These are phyloP conservation scores for Heterocephalus glaber DNA, from an alignment of 2,113 vertebrate species.

Conservation along the genomic window DNA sequence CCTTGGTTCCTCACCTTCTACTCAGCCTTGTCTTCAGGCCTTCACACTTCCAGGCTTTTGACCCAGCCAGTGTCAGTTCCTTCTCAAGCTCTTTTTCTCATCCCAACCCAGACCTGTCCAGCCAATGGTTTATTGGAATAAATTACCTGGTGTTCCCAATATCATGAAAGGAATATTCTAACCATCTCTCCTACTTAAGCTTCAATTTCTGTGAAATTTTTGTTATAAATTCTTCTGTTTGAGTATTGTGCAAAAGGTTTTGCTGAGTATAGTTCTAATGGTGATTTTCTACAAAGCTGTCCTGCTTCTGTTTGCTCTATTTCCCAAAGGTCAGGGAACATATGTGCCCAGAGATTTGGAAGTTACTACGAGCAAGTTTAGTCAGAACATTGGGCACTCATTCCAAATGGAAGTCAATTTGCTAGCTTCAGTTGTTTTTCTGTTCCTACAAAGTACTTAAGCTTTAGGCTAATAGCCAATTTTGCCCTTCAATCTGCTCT, in stretches of 20 bases:
- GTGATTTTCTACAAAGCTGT: conserved; percentile 5
- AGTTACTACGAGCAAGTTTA: not conserved
- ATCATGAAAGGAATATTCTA: not conserved
- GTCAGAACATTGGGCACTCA: conserved; percentile 42
- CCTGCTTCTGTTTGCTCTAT: conserved; percentile 16
- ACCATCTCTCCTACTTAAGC: not conserved
- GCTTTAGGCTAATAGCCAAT: conserved; percentile 54
- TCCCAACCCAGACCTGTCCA: not conserved
- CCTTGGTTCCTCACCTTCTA: not conserved
- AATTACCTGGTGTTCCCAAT: not conserved
- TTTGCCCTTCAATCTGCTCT: conserved; percentile 53
- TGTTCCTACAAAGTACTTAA: conserved; percentile 57
- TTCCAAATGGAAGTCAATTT: conserved; percentile 64
- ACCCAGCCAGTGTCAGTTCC: not conserved
- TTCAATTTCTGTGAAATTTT: not conserved
- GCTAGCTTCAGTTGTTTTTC: conserved; percentile 39
- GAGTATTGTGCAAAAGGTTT: not conserved
- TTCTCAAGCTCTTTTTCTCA: not conserved
- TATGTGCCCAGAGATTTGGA: conserved; percentile 41
- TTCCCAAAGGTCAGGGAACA: conserved; percentile 60
- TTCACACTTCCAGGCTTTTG: not conserved
- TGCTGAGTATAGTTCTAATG: not conserved
- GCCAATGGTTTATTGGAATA: not conserved
- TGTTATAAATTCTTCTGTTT: not conserved
- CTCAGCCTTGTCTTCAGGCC: not conserved